Base-by-base conservation (phyloP, 2,888 invertebrate genomes). In the Baccha elongata region DNA sequence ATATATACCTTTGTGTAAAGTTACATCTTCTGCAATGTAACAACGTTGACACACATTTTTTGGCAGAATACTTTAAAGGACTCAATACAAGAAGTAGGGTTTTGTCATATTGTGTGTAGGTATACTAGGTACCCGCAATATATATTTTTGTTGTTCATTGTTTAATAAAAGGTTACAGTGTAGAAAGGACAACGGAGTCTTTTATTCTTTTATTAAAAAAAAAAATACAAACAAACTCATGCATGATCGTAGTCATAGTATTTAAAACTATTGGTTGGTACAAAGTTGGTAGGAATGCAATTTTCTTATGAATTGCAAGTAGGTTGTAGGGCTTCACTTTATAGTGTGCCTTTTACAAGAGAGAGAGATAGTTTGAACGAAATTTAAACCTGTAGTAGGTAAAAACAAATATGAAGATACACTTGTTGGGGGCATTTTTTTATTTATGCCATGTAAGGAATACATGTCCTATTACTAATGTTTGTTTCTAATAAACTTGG, bases 11-110 rank as follows among this genome's bases (percentile, higher is more conserved):
- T 52, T 32, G 10, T 52, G 2, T 26, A 15, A 1, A 29, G 8
- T 19, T 15, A 11, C 7, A 7, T 40, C 29, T n/a, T 44, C n/a
- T 42, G n/a, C 6, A 29, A 29, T 32, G 60, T 60, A 15, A 44
- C 17, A 44, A 29, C 60, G n/a, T 29, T 60, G 44, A 44, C 44
- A 60, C 29, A 60, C 19, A 29, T 60, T n/a, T n/a, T n/a, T 60
- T 44, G 17, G 44, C 29, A 44, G 42, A 60, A 3, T 26, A n/a
- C 19, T 60, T 60, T 44, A 60, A 60, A 60, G 60, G 60, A 60
- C 58, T 40, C 17, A 6, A 19, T 29, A 11, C 11, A 10, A 40
- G 11, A 44, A 17, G 29, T 40, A 40, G 44, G 44, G 44, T 42
- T 32, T 29, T 29, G n/a, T 7, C 29, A 19, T 58, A 44, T 13